Evolutionary conservation across 2,113 vertebrate genomes (phyloP).

Genomic region (Morone chrysops): DNA sequence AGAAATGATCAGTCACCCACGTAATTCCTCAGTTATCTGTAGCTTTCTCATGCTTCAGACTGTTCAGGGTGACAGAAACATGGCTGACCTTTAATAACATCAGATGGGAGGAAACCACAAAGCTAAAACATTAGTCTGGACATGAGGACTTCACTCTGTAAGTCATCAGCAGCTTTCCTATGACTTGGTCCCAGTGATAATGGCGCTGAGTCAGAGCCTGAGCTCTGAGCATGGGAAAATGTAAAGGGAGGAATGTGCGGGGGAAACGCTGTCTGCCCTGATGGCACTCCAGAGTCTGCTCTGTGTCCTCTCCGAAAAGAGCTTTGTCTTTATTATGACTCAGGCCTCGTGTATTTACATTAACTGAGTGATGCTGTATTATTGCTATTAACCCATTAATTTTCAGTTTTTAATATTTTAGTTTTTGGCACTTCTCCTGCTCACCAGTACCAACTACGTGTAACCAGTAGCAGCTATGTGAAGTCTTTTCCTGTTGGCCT

Average conservation of each 20-base stretch:
- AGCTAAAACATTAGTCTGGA: slow-evolving; percentile 72
- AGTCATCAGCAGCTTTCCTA: slow-evolving; percentile 77
- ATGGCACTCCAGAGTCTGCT: slow-evolving; percentile 78
- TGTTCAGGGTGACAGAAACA: slow-evolving; percentile 39
- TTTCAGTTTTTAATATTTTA: slow-evolving; percentile 19
- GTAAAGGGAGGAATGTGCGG: slow-evolving; percentile 79
- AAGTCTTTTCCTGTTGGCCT: background rate
- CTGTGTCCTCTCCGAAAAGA: slow-evolving; percentile 66
- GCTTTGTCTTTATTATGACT: slow-evolving; percentile 56
- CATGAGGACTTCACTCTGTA: slow-evolving; percentile 72
- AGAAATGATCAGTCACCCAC: background rate
- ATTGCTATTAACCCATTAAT: slow-evolving; percentile 21
- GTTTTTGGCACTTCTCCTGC: background rate
- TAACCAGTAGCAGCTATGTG: slow-evolving; percentile 28
- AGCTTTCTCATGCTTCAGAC: slow-evolving; percentile 48
- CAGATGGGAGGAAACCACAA: slow-evolving; percentile 80
- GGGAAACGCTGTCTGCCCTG: slow-evolving; percentile 74
- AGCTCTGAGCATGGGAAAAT: slow-evolving; percentile 82
- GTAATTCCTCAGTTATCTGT: slow-evolving; percentile 32
- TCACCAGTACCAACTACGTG: slow-evolving; percentile 7
- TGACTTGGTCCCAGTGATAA: slow-evolving; percentile 72
- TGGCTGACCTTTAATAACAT: slow-evolving; percentile 62
- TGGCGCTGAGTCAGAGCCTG: slow-evolving; percentile 75
- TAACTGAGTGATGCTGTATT: slow-evolving; percentile 42
- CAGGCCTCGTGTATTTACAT: slow-evolving; percentile 62